A percentile compares a stretch with the other conserved stretches of the same genome.
These are phyloP conservation scores for Diploscapter pachys DNA, from an alignment of 1,140 invertebrate genomes.

Conservation along the genomic window DNA sequence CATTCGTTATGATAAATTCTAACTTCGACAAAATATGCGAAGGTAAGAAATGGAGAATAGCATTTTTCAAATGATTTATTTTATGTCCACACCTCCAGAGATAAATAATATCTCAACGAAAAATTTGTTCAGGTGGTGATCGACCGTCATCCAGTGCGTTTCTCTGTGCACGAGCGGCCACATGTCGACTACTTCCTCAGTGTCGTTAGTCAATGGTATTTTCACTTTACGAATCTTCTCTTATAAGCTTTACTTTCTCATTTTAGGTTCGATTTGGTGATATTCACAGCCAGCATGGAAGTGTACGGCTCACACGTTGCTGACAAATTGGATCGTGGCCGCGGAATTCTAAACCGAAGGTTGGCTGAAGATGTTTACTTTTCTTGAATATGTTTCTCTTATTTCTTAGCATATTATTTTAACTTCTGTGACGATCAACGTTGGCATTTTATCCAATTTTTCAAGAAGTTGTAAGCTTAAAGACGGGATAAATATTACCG, in stretches of 20 bases:
- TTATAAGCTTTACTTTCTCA: neutral
- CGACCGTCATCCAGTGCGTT: conserved; percentile 95
- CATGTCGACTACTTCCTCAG: conserved; percentile 99
- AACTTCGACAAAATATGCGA: too few relatives aligned
- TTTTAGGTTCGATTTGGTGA: conserved; percentile 45
- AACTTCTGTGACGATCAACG: too few relatives aligned
- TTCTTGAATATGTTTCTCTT: too few relatives aligned
- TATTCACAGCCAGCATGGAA: conserved; percentile 95
- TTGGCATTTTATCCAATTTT: too few relatives aligned
- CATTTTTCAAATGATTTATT: too few relatives aligned
- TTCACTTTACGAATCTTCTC: neutral
- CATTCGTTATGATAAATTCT: neutral
- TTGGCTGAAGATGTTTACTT: neutral
- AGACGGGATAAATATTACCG: neutral
- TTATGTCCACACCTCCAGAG: too few relatives aligned
- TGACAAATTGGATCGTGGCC: conserved; percentile 90
- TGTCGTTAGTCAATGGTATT: conserved; percentile 74
- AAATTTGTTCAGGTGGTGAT: conserved; percentile 71
- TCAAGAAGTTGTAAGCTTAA: too few relatives aligned
- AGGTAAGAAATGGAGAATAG: too few relatives aligned
- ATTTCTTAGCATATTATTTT: too few relatives aligned
- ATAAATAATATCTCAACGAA: neutral
- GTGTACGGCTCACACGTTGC: conserved; percentile 98
- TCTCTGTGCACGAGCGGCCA: conserved; percentile 98
- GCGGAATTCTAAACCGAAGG: conserved; percentile 82